Base-by-base conservation (phyloP, 1,140 invertebrate species). In the Pseudomyrmex concolor region DNA sequence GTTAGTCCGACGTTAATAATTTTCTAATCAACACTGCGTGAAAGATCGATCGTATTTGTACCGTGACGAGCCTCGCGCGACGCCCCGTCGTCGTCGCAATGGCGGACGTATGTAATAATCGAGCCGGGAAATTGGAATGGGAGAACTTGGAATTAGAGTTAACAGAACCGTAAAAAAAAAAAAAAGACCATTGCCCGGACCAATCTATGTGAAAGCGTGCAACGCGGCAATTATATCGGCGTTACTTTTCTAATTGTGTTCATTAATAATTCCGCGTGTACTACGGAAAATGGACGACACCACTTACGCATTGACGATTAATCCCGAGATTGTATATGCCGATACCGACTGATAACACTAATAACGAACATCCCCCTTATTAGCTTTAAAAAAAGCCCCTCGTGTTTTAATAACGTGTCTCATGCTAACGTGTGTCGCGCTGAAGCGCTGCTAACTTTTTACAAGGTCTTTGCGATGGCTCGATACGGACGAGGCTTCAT, bases 251-350 rank as follows among this genome's bases (percentile, higher is more conserved):
- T 91, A 92, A 93, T 93, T 90, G 90, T 86, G 86, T 87, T 90
- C 89, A 86, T 93, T 92, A 90, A 92, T 91, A 90, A 90, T 91
- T 89, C 91, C 86, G 87, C 84, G 84, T 91, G 92, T 91, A 89
- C 74, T 80, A 89, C 90, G 86, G 55, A 84, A 88, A 89, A 84
- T 91, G 55, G 51, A 50, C 34, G 34, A 34, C 59, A 71, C 54
- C 66, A 59, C 22, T 70, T 80, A 80, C 66, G 60, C 73, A 55
- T 54, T 64, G 73, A 54, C 59, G 71, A 64, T 77, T 76, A 83
- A 34, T 48, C n/a, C 51, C 45, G 45, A 22, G 78, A 57, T 68
- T 54, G 64, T 34, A 34, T 34, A 66, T 34, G 54, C 45, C 43
- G 45, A 19, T 68, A 48, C 55, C 34, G 50, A 17, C 54, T 51